Base-by-base conservation (phyloP, 1,140 invertebrate genomes). In the Megathymus violae region DNA sequence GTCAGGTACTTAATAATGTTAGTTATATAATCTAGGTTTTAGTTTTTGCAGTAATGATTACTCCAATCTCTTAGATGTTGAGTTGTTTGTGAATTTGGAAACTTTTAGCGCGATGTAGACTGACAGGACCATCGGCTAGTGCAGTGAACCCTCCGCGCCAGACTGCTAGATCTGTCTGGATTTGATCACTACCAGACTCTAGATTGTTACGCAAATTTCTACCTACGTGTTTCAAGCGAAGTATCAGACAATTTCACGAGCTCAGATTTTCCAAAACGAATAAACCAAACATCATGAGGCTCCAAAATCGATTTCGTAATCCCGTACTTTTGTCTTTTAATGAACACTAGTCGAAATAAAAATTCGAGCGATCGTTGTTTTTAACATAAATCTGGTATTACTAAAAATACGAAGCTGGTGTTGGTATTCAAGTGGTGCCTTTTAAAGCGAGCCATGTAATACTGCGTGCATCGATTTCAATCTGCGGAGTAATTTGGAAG, bases 91-190 rank as follows among this genome's bases (percentile, higher is more conserved):
- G 14, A 25, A 54, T 41, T 52, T 40, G 9, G 17, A 13, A 34
- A 40, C 16, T 52, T 25, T 34, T 25, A 16, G 34, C 38, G 14
- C n/a, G 44, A 51, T 56, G 25, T 48, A 44, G 48, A 31, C 46
- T 51, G 48, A 38, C 51, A 34, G 62, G 25, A 44, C 51, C 61
- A 46, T 54, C 16, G 62, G 27, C 36, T 34, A 51, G 69, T 69
- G 63, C 69, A 72, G 41, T 72, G 69, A 72, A 72, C 69, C 43
- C 66, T 34, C 36, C 62, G 27, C 44, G 62, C 62, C 62, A 64
- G 62, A 64, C 62, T 52, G 61, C 61, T 46, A 60, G 61, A 64
- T 54, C 60, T 52, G 66, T 71, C 69, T 71, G 66, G 62, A 60
- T 51, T 68, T 54, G 43, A 62, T 71, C 69, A 60, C 50, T 44